These are phyloP conservation scores for Phengaris alcon DNA, from an alignment of 2,888 invertebrate species.

Conservation along the genomic window DNA sequence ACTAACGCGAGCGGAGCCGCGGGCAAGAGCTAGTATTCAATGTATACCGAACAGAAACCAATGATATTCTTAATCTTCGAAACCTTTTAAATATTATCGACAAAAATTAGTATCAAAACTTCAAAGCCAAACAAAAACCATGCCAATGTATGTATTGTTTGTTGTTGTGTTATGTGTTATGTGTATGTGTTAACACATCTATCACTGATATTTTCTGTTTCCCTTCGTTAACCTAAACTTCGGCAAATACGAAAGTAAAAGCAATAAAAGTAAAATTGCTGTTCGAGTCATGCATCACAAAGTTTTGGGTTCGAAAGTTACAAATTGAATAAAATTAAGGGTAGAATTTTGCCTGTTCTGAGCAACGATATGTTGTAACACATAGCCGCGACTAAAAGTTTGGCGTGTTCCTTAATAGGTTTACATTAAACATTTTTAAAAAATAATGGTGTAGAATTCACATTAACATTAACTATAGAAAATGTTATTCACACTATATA, in stretches of 20 bases:
- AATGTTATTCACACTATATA: too few species aligned
- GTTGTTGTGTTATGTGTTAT: too few species aligned
- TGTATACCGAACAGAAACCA: too few species aligned
- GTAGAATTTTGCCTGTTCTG: conserved; percentile 48
- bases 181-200: conserved; percentile 12
- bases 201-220: conserved; percentile 20
- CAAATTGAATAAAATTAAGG: conserved; percentile 77
- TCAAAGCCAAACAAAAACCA: not conserved
- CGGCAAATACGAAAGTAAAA: conserved; percentile 53
- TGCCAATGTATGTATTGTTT: not conserved
- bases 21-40: too few species aligned
- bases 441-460: not conserved
- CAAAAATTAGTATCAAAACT: too few species aligned
- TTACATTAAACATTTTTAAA: not conserved
- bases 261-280: conserved; percentile 75
- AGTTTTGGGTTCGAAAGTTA: conserved; percentile 73
- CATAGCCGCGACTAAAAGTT: conserved; percentile 4
- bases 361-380: conserved; percentile 22
- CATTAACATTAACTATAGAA: too few species aligned
- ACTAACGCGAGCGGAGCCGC: too few species aligned
- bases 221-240: conserved; percentile 43
- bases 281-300: conserved; percentile 72
- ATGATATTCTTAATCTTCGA: too few species aligned
- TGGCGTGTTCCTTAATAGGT: not conserved
- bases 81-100: too few species aligned